phyloP scores from a whole-genome alignment of 1,140 invertebrate species.

The Centruroides vittatus region DNA sequence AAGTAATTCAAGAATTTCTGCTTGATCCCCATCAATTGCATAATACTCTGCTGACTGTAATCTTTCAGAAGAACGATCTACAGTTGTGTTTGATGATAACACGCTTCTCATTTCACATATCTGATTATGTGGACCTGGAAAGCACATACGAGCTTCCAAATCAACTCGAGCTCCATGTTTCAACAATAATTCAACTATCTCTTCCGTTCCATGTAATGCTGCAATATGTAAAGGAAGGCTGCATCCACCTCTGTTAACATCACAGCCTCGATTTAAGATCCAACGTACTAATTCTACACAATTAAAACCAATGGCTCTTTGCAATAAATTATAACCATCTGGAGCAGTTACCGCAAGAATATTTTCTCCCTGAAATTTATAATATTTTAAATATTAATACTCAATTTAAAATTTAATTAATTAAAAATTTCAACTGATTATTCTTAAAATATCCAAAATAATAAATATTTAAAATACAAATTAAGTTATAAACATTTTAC shows the following conservation, averaged over 20 bases:
- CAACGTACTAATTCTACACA: slow-evolving; percentile 52
- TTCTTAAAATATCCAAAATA: no score
- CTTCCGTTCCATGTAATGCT: slow-evolving; percentile 47
- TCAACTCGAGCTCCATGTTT: slow-evolving; percentile 36
- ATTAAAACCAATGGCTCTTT: slow-evolving; percentile 53
- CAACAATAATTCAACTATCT: slow-evolving; percentile 34
- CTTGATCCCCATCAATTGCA: slow-evolving; percentile 51
- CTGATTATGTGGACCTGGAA: slow-evolving; percentile 49
- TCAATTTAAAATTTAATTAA: neutral
- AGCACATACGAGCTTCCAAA: slow-evolving; percentile 41
- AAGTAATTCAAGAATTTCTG: slow-evolving; percentile 42
- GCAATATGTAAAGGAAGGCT: slow-evolving; percentile 56
- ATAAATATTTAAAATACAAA: no score
- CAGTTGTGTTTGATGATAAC: slow-evolving; percentile 3
- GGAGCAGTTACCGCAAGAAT: slow-evolving; percentile 48
- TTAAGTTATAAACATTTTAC: no score
- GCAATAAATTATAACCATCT: slow-evolving; percentile 53
- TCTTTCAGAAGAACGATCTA: slow-evolving; percentile 37
- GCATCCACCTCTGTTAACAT: slow-evolving; percentile 52
- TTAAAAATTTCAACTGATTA: no score
- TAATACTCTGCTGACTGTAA: slow-evolving; percentile 55
- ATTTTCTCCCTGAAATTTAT: slow-evolving; percentile 42
- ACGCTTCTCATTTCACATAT: slow-evolving; percentile 48
- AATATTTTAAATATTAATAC: neutral
- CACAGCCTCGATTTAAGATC: slow-evolving; percentile 44